phyloP scores from a whole-genome alignment of 2,888 invertebrate species.

The Malachius bipustulatus region DNA sequence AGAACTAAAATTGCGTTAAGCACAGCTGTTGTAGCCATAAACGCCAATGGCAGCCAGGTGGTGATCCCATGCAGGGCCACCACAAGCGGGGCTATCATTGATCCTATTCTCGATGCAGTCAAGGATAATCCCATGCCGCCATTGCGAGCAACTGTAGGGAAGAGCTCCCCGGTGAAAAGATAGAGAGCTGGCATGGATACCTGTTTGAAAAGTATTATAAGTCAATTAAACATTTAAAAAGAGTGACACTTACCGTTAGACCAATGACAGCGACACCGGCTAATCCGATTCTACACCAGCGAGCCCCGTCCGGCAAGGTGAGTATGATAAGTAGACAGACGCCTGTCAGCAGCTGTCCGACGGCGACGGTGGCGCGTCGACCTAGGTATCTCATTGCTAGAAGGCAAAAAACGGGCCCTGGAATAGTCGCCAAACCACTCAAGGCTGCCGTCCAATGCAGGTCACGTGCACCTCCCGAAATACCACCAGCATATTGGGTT shows the following conservation, averaged over 20 bases:
- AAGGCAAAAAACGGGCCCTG: constrained; percentile 44
- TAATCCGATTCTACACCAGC: constrained; percentile 46
- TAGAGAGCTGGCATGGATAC: constrained; percentile 49
- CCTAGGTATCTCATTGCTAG: constrained; percentile 40
- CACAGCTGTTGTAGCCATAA: constrained; percentile 27
- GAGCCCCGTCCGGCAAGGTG: constrained; percentile 40
- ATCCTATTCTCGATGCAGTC: constrained; percentile 66
- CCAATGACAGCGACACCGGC: constrained; percentile 54
- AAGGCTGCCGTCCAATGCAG: constrained; percentile 42
- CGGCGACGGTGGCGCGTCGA: constrained; percentile 40
- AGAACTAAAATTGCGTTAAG: constrained; percentile 28
- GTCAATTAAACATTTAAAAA: background rate
- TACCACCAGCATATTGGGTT: constrained; percentile 48
- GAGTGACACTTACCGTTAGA: constrained; percentile 44
- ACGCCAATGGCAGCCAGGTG: constrained; percentile 27
- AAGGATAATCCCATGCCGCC: constrained; percentile 63
- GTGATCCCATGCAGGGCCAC: constrained; percentile 25
- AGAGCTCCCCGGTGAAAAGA: constrained; percentile 65
- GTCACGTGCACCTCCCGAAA: too few species aligned
- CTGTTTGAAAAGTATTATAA: constrained; percentile 37
- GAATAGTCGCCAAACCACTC: constrained; percentile 43
- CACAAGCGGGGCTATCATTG: constrained; percentile 45
- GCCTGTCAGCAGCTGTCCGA: constrained; percentile 40
- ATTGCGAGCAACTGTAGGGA: constrained; percentile 66
- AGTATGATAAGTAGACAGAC: constrained; percentile 41